phyloP scores from a whole-genome alignment of 2,888 invertebrate genomes.

The Lutraria lutraria region DNA sequence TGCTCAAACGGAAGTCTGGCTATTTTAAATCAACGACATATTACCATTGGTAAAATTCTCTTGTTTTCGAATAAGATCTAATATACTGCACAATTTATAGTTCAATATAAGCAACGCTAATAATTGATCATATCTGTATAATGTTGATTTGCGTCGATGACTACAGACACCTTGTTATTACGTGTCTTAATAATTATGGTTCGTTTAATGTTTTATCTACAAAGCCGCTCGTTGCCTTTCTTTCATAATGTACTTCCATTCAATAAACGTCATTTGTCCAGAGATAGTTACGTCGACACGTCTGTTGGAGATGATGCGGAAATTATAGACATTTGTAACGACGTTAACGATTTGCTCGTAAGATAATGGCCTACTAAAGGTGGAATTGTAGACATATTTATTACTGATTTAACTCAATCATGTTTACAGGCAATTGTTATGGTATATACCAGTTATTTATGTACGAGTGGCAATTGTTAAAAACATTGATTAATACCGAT shows the following conservation, averaged over 20 bases:
- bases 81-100: too few species aligned
- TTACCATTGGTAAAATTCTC: too few species aligned
- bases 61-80: too few species aligned
- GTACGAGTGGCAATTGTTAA: not conserved
- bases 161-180: not conserved
- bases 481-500: not conserved
- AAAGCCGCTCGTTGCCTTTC: not conserved
- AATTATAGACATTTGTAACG: not conserved
- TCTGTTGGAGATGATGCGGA: not conserved
- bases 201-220: not conserved
- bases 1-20: too few species aligned
- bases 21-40: too few species aligned
- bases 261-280: constrained; percentile 7
- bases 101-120: too few species aligned
- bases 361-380: not conserved
- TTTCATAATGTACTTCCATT: not conserved
- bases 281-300: not conserved
- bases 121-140: not conserved
- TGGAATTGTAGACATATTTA: not conserved
- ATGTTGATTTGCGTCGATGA: not conserved
- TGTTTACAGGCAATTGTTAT: not conserved
- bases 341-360: not conserved
- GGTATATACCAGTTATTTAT: not conserved
- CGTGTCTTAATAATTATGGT: not conserved
- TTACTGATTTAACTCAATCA: constrained; percentile 3